A percentile compares a stretch with the other conserved stretches of the same genome.
phyloP scores from a whole-genome alignment of 2,797 vertebrate genomes.

The Chlorospingus flavigularis region DNA sequence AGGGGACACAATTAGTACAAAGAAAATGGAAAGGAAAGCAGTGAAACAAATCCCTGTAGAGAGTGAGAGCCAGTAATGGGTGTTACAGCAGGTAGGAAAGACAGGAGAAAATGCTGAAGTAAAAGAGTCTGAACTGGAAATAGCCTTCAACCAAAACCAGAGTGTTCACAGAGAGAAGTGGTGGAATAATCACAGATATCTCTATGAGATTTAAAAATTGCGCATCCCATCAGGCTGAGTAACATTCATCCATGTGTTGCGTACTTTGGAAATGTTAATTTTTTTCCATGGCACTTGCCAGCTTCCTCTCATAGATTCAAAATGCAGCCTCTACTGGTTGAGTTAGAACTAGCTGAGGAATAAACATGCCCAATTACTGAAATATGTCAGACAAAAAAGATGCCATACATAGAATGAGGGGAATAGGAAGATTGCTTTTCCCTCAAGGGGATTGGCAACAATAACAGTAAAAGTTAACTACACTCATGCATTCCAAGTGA shows the following conservation, averaged over 20 bases:
- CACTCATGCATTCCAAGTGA: background rate
- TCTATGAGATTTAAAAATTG: constrained; percentile 17
- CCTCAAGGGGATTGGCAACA: constrained; percentile 19
- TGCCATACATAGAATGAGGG: background rate
- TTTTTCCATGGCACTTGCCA: constrained; percentile 33
- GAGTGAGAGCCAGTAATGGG: background rate
- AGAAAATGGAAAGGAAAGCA: background rate
- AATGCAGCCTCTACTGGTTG: constrained; percentile 30
- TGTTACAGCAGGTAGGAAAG: background rate
- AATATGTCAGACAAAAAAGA: constrained; percentile 56
- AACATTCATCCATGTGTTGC: constrained; percentile 40
- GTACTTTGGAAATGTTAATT: constrained; percentile 18
- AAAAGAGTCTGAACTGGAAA: background rate
- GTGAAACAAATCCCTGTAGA: background rate
- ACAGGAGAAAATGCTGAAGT: background rate
- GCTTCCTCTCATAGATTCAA: constrained; percentile 21
- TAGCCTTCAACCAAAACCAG: background rate
- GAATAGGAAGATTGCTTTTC: constrained; percentile 33
- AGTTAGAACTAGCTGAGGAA: constrained; percentile 45
- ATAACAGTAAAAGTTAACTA: background rate
- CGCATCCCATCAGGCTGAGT: background rate
- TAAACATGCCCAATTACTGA: constrained; percentile 47
- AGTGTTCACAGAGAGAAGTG: background rate
- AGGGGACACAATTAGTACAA: background rate
- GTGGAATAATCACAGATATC: background rate